Conservation (phyloP, 2,797 vertebrate species). For the Danio jaintianensis region DNA sequence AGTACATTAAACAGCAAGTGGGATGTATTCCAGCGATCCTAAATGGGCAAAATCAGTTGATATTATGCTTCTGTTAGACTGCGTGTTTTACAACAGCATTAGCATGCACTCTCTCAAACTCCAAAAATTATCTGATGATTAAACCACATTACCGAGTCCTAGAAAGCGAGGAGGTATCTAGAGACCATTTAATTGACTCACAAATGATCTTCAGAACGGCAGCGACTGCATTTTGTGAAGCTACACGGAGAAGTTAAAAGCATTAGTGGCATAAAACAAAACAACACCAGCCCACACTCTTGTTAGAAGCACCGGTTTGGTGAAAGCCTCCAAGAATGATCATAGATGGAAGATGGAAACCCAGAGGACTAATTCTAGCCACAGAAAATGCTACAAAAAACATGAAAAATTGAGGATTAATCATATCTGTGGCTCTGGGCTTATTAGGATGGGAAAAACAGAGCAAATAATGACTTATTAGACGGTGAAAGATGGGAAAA, state of each 20-base stretch:
- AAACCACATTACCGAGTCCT: conserved; percentile 47
- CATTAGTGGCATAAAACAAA: conserved; percentile 53
- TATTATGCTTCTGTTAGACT: neutral
- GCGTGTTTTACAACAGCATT: conserved; percentile 24
- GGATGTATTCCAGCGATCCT: neutral
- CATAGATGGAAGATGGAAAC: conserved; percentile 17
- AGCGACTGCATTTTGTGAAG: conserved; percentile 42
- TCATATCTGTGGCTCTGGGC: conserved; percentile 19
- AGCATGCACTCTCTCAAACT: conserved; percentile 8
- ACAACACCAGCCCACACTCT: conserved; percentile 48
- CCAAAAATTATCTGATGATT: conserved; percentile 37
- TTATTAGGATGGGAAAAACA: conserved; percentile 10
- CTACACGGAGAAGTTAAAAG: conserved; percentile 53
- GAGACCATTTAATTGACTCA: conserved; percentile 48
- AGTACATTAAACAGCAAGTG: neutral
- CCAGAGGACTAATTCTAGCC: conserved; percentile 14
- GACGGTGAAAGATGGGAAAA: conserved; percentile 3
- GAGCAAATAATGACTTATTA: neutral
- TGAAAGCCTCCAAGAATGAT: conserved; percentile 27
- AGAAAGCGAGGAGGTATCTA: conserved; percentile 43
- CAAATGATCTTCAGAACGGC: conserved; percentile 42
- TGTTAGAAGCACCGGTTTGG: conserved; percentile 36
- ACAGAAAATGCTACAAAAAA: conserved; percentile 23
- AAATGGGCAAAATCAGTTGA: neutral
- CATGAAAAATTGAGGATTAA: conserved; percentile 36